phyloP scores from a whole-genome alignment of 2,888 invertebrate genomes.

The Hydrotaea cyrtoneurina region DNA sequence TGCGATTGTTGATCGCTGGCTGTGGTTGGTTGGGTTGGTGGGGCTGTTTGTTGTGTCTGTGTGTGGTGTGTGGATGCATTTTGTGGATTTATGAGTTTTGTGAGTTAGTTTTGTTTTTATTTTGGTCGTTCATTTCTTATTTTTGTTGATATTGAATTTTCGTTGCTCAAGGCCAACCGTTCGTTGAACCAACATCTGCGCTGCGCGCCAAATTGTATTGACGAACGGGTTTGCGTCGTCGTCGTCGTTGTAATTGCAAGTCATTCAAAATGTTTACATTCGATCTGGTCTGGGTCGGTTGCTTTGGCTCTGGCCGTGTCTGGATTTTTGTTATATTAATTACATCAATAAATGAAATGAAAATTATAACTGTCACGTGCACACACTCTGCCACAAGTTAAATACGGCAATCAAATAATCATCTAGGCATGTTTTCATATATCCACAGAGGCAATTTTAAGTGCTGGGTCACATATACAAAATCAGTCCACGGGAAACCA shows the following conservation, averaged over 20 bases:
- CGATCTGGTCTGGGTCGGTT: constrained; percentile 11
- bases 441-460: too few relatives aligned
- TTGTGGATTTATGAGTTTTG: constrained; percentile 61
- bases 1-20: constrained; percentile 43
- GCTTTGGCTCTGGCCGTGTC: not conserved
- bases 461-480: too few relatives aligned
- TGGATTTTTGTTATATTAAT: constrained; percentile 13
- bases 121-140: constrained; percentile 50
- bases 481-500: too few relatives aligned
- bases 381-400: not conserved
- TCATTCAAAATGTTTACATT: constrained; percentile 62
- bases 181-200: constrained; percentile 65
- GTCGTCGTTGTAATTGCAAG: constrained; percentile 48
- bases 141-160: constrained; percentile 71
- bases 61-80: constrained; percentile 50
- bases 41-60: constrained; percentile 24
- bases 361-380: constrained; percentile 8
- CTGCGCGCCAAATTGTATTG: constrained; percentile 39
- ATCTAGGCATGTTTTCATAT: too few relatives aligned
- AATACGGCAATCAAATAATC: not conserved
- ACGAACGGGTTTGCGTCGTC: constrained; percentile 29
- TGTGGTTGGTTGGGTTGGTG: constrained; percentile 43
- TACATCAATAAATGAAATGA: constrained; percentile 16
- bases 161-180: constrained; percentile 72
- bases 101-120: constrained; percentile 59